Evolutionary conservation across 1,140 invertebrate species (phyloP).

Genomic region (Drosophila lowei): DNA sequence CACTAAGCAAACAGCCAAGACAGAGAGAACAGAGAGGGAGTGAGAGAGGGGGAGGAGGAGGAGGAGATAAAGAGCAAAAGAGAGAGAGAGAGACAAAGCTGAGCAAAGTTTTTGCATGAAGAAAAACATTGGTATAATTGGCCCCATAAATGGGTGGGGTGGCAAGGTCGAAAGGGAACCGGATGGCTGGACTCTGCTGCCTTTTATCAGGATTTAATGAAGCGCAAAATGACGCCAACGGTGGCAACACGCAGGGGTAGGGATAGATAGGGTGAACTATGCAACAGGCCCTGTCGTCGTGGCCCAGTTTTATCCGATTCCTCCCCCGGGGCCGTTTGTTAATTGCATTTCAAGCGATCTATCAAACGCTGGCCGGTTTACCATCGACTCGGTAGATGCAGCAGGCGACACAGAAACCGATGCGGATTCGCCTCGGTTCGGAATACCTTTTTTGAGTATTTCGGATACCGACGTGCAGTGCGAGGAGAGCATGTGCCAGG

Average conservation of each 20-base stretch:
- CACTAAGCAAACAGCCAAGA: conserved; percentile 24
- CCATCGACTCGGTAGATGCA: conserved; percentile 30
- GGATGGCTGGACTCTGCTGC: conserved; percentile 8
- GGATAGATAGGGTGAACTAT: conserved; percentile 1
- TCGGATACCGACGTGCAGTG: conserved; percentile 8
- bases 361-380: conserved; percentile 32
- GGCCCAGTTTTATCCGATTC: conserved; percentile 26
- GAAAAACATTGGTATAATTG: conserved; percentile 68
- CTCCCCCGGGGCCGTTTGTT: conserved; percentile 34
- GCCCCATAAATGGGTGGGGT: conserved; percentile 42
- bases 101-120: conserved; percentile 53
- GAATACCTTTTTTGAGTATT: conserved; percentile 4
- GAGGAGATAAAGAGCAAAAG: conserved; percentile 12
- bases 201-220: conserved; percentile 63
- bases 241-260: background rate
- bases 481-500: background rate
- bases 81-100: conserved; percentile 1
- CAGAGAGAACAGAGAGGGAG: background rate
- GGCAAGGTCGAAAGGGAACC: background rate
- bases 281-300: conserved; percentile 40
- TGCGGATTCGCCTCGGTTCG: background rate
- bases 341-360: conserved; percentile 66
- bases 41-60: background rate
- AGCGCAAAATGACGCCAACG: conserved; percentile 65
- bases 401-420: too few relatives aligned